phyloP scores from a whole-genome alignment of 2,113 vertebrate genomes.

The Spea bombifrons region DNA sequence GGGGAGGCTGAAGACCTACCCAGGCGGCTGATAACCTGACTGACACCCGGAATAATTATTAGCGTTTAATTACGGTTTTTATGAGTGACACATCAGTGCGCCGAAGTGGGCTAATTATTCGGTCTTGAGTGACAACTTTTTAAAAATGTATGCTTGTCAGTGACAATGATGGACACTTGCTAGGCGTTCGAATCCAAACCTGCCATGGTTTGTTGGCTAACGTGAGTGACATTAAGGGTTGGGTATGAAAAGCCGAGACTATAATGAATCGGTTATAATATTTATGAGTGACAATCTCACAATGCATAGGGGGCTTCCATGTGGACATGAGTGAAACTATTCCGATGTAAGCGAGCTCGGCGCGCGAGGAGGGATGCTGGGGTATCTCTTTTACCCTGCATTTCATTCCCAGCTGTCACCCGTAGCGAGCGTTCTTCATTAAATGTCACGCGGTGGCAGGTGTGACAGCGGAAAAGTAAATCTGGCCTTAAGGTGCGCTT shows the following conservation, averaged over 20 bases:
- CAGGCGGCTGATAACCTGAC: slow-evolving; percentile 45
- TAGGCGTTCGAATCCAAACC: slow-evolving; percentile 37
- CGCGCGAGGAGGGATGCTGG: slow-evolving; percentile 35
- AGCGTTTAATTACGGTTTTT: slow-evolving; percentile 43
- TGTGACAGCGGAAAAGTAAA: slow-evolving; percentile 45
- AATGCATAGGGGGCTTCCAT: slow-evolving; percentile 39
- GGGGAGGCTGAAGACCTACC: slow-evolving; percentile 43
- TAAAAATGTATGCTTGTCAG: slow-evolving; percentile 48
- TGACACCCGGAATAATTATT: slow-evolving; percentile 46
- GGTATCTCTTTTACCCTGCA: slow-evolving; percentile 40
- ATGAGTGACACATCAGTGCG: slow-evolving; percentile 45
- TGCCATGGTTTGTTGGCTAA: slow-evolving; percentile 47
- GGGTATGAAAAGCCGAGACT: slow-evolving; percentile 38
- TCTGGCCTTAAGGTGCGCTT: slow-evolving; percentile 48
- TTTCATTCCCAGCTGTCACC: slow-evolving; percentile 44
- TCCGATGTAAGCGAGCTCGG: slow-evolving; percentile 41
- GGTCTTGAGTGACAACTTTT: slow-evolving; percentile 48
- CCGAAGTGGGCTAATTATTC: slow-evolving; percentile 46
- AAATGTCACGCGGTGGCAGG: slow-evolving; percentile 43
- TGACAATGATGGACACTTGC: slow-evolving; percentile 49
- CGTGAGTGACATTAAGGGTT: slow-evolving; percentile 47
- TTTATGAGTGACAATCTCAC: slow-evolving; percentile 48
- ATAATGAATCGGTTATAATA: slow-evolving; percentile 49
- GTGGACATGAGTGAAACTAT: slow-evolving; percentile 45
- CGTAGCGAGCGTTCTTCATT: slow-evolving; percentile 40